These are phyloP conservation scores for Pao palembangensis DNA, from an alignment of 2,113 vertebrate species.

Conservation along the genomic window DNA sequence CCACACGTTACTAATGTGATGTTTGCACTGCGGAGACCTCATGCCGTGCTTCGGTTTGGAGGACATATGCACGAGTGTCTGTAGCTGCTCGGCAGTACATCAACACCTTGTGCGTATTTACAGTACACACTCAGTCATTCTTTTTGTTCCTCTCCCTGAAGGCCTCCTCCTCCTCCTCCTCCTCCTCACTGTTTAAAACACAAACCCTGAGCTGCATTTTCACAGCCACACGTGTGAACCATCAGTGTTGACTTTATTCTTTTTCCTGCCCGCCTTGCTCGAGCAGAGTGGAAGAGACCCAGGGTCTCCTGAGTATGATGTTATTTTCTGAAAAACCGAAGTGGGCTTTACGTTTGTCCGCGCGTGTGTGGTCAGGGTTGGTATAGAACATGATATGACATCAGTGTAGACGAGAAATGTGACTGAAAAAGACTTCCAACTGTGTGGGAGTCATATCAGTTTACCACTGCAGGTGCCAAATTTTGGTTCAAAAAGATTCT, in stretches of 20 bases:
- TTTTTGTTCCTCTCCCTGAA: constrained; percentile 38
- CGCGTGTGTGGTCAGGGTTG: constrained; percentile 2
- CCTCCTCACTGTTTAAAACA: constrained; percentile 47
- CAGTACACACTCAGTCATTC: constrained; percentile 44
- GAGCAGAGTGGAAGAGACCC: constrained; percentile 39
- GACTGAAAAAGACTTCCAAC: no score
- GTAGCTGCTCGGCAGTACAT: constrained; percentile 31
- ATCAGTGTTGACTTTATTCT: constrained; percentile 41
- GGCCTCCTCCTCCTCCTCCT: constrained; percentile 49
- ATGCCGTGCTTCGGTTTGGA: constrained; percentile 18
- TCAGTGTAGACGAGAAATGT: no score
- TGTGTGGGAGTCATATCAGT: no score
- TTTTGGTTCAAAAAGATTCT: no score
- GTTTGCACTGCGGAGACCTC: constrained; percentile 19
- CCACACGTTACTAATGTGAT: constrained; percentile 23
- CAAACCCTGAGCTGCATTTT: constrained; percentile 35
- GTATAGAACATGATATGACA: no score
- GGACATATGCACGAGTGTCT: constrained; percentile 27
- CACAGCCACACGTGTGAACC: constrained; percentile 60
- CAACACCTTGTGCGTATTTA: constrained; percentile 56
- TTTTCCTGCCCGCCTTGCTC: constrained; percentile 33
- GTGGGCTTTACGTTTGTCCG: constrained; percentile 12
- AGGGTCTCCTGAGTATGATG: constrained; percentile 28
- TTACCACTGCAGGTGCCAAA: no score
- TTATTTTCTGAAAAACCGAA: constrained; percentile 41